Conservation (phyloP, 2,888 invertebrate genomes). For the Prenolepis imparis region DNA sequence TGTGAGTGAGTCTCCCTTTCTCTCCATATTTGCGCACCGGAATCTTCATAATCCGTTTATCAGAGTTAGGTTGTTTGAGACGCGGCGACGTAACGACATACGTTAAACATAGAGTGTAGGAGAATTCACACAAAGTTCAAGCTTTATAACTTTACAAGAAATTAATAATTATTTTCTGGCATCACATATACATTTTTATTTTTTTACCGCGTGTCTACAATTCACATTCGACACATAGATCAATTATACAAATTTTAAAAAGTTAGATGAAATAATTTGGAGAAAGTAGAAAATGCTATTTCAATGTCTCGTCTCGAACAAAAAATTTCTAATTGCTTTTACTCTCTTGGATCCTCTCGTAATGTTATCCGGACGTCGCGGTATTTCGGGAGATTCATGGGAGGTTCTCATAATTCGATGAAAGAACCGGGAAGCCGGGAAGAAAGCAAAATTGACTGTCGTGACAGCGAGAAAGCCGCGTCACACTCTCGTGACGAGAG, state of each 20-base stretch:
- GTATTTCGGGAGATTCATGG: conserved; percentile 40
- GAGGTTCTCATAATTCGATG: conserved; percentile 53
- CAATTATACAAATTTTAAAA: background rate
- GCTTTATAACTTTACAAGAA: background rate
- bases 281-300: background rate
- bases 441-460: conserved; percentile 35
- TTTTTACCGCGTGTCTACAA: background rate
- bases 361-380: conserved; percentile 34
- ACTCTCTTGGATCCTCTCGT: background rate
- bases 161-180: background rate
- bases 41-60: background rate
- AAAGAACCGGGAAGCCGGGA: conserved; percentile 34
- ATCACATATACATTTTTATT: background rate
- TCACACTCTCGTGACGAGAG: conserved; percentile 35
- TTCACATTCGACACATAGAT: background rate
- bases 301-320: conserved; percentile 13
- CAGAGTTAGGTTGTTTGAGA: background rate
- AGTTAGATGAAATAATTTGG: background rate
- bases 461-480: conserved; percentile 27
- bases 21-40: background rate
- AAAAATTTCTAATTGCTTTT: conserved; percentile 28
- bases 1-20: conserved; percentile 80
- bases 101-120: background rate
- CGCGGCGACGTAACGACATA: background rate
- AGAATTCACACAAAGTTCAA: background rate